A percentile compares a stretch with the other conserved stretches of the same genome.
phyloP scores from a whole-genome alignment of 1,140 invertebrate genomes.

The Drosophila orena region DNA sequence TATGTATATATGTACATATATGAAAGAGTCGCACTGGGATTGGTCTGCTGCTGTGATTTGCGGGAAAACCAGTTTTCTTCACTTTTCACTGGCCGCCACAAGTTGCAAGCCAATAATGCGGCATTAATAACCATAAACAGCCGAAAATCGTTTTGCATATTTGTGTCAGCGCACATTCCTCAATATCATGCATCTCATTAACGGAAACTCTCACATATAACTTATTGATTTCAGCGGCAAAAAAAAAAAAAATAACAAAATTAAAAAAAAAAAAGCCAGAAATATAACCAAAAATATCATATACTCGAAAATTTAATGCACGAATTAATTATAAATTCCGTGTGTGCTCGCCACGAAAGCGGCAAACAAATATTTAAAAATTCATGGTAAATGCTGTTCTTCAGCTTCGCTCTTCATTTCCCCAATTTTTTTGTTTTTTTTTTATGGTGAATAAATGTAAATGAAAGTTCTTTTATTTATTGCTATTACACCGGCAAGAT shows the following conservation, averaged over 20 bases:
- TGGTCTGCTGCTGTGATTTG: constrained; percentile 47
- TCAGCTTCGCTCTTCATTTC: not conserved
- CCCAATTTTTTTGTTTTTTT: not conserved
- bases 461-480: constrained; percentile 61
- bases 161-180: constrained; percentile 17
- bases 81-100: constrained; percentile 1
- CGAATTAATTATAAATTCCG: constrained; percentile 80
- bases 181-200: constrained; percentile 50
- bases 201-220: constrained; percentile 45
- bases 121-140: constrained; percentile 5
- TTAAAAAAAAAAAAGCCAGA: not conserved
- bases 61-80: constrained; percentile 23
- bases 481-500: constrained; percentile 6
- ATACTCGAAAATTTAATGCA: constrained; percentile 60
- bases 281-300: constrained; percentile 19
- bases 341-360: constrained; percentile 72
- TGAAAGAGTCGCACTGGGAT: constrained; percentile 24
- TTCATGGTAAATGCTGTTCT: constrained; percentile 32
- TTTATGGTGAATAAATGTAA: constrained; percentile 8
- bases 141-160: constrained; percentile 15
- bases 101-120: not conserved
- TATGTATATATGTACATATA: not conserved
- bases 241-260: not conserved
- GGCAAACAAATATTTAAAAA: constrained; percentile 24
- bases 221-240: constrained; percentile 50